These are phyloP conservation scores for Melanerpes aurifrons DNA, from an alignment of 2,113 vertebrate species.

Conservation along the genomic window DNA sequence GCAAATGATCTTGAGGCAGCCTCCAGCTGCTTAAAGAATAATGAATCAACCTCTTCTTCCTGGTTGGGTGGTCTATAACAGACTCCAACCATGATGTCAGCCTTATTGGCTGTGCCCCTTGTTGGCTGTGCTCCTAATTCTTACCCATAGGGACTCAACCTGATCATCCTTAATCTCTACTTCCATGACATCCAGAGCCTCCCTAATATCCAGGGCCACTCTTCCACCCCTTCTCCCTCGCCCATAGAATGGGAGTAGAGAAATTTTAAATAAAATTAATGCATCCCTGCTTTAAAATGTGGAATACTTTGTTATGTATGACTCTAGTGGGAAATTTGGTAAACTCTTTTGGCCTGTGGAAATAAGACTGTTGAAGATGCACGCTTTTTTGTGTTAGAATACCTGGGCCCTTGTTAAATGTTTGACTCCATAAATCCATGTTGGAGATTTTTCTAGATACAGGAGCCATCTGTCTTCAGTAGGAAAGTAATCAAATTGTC, in stretches of 20 bases:
- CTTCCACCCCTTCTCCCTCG: too few species aligned
- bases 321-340: not conserved
- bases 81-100: too few species aligned
- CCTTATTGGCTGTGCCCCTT: too few species aligned
- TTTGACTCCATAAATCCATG: not conserved
- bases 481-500: not conserved
- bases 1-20: too few species aligned
- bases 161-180: too few species aligned
- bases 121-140: too few species aligned
- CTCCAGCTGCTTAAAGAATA: too few species aligned
- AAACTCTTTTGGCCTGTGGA: not conserved
- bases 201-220: too few species aligned
- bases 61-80: too few species aligned
- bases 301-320: not conserved
- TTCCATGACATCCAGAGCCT: too few species aligned
- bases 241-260: not conserved
- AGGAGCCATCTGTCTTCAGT: not conserved
- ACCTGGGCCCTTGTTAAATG: not conserved
- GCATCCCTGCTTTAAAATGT: not conserved
- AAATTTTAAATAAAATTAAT: not conserved
- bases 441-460: not conserved
- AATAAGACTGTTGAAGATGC: not conserved
- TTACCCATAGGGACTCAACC: too few species aligned
- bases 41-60: too few species aligned
- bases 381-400: not conserved